Evolutionary conservation across 2,797 vertebrate genomes (phyloP).

Genomic region (Chelon auratus): DNA sequence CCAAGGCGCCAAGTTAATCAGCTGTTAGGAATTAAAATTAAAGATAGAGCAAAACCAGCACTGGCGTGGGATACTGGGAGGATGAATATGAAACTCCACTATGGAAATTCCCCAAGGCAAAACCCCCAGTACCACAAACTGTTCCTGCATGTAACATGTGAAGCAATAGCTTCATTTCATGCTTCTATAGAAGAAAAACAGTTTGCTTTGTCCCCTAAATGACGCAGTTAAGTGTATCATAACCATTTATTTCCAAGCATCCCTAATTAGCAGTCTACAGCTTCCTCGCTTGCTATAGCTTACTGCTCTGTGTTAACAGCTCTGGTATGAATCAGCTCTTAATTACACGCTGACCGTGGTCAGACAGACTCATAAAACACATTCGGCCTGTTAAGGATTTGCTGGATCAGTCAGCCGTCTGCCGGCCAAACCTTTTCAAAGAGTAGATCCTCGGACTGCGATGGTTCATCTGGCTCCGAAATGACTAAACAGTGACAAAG

Average conservation of each 20-base stretch:
- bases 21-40: slow-evolving; percentile 61
- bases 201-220: slow-evolving; percentile 21
- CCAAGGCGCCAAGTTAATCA: slow-evolving; percentile 53
- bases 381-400: slow-evolving; percentile 48
- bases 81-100: slow-evolving; percentile 36
- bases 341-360: slow-evolving; percentile 58
- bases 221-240: slow-evolving; percentile 19
- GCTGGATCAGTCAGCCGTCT: slow-evolving; percentile 49
- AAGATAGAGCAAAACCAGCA: slow-evolving; percentile 53
- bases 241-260: slow-evolving; percentile 29
- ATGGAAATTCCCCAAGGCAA: slow-evolving; percentile 51
- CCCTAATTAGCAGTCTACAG: slow-evolving; percentile 33
- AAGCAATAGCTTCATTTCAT: slow-evolving; percentile 12
- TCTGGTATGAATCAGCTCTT: slow-evolving; percentile 57
- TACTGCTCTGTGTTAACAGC: slow-evolving; percentile 45
- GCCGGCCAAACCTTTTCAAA: slow-evolving; percentile 54
- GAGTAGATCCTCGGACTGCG: slow-evolving; percentile 44
- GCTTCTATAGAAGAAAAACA: slow-evolving; percentile 10
- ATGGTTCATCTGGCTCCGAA: slow-evolving; percentile 52
- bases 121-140: slow-evolving; percentile 4
- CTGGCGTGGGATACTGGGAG: slow-evolving; percentile 41
- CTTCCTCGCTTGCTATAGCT: slow-evolving; percentile 21
- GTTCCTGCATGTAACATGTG: slow-evolving; percentile 10
- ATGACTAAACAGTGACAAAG: slow-evolving; percentile 69
- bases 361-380: slow-evolving; percentile 65